Percentiles rank a stretch among this genome's conserved stretches.
phyloP scores from a whole-genome alignment of 2,888 invertebrate genomes.

The Choristoneura rosaceana region DNA sequence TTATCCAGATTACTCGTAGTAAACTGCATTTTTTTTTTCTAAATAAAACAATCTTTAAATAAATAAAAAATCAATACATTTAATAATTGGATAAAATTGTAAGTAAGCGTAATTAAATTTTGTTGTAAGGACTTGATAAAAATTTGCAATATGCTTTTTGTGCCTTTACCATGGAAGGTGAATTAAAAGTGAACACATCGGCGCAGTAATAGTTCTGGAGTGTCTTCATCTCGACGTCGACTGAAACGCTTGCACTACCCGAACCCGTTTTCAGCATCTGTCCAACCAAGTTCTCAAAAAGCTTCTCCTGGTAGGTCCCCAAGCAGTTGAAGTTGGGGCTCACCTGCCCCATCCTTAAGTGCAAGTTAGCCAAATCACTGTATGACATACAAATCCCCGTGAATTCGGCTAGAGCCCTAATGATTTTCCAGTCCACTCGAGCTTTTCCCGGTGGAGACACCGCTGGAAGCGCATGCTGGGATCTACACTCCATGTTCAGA shows the following conservation, averaged over 20 bases:
- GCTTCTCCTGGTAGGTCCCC: slow-evolving; percentile 62
- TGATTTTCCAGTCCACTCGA: slow-evolving; percentile 98
- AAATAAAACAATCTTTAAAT: background rate
- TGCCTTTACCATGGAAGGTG: slow-evolving; percentile 71
- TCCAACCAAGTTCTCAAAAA: slow-evolving; percentile 56
- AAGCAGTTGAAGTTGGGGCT: slow-evolving; percentile 69
- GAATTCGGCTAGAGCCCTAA: slow-evolving; percentile 82
- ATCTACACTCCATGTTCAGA: slow-evolving; percentile 98
- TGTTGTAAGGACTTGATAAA: slow-evolving; percentile 54
- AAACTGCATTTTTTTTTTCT: background rate
- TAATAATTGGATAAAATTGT: background rate
- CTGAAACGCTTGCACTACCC: slow-evolving; percentile 6
- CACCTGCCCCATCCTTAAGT: slow-evolving; percentile 64
- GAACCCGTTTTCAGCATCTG: slow-evolving; percentile 44
- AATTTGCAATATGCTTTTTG: slow-evolving; percentile 61
- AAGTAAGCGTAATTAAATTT: slow-evolving; percentile 42
- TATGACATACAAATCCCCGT: slow-evolving; percentile 63
- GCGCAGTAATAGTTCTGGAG: slow-evolving; percentile 74
- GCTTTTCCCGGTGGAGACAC: slow-evolving; percentile 97
- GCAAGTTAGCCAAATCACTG: slow-evolving; percentile 58
- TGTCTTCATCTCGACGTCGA: slow-evolving; percentile 63
- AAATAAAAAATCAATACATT: background rate
- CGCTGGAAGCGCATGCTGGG: slow-evolving; percentile 94
- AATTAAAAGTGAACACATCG: slow-evolving; percentile 72
- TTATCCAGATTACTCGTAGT: background rate